Conservation (phyloP, 2,797 vertebrate genomes). For the Coranthus polyacanthus region DNA sequence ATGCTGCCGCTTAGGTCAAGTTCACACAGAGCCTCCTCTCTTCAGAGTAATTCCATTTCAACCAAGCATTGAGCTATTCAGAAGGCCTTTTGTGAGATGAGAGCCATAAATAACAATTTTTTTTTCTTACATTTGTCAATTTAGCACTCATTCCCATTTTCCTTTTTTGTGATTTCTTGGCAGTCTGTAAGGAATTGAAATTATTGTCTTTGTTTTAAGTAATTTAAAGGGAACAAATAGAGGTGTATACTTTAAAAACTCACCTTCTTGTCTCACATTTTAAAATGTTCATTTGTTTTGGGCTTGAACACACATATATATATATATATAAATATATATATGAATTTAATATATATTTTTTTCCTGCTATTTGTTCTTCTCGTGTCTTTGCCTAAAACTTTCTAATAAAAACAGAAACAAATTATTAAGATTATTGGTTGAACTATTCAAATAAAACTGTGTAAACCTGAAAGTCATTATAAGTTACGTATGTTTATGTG, state of each 20-base stretch:
- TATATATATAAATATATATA: no score
- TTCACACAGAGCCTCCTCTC: slow-evolving; percentile 62
- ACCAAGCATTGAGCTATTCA: slow-evolving; percentile 53
- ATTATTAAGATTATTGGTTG: neutral
- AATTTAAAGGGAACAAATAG: no score
- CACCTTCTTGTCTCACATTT: no score
- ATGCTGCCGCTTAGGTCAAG: slow-evolving; percentile 71
- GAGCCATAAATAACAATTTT: slow-evolving; percentile 57
- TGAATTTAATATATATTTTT: no score
- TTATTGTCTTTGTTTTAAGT: no score
- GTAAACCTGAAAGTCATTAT: neutral
- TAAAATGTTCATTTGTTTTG: no score
- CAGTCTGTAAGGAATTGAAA: slow-evolving; percentile 40
- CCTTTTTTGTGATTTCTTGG: slow-evolving; percentile 37
- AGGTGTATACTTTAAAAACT: no score
- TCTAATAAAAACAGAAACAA: neutral
- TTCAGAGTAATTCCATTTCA: slow-evolving; percentile 63
- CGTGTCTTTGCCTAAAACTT: neutral
- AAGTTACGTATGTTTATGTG: no score
- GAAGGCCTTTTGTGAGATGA: slow-evolving; percentile 51
- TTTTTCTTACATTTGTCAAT: slow-evolving; percentile 64
- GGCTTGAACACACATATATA: no score
- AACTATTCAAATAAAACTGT: neutral
- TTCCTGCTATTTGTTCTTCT: neutral
- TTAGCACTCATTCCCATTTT: slow-evolving; percentile 53